Base-by-base conservation (phyloP, 2,888 invertebrate species). In the Diarsia rubi region DNA sequence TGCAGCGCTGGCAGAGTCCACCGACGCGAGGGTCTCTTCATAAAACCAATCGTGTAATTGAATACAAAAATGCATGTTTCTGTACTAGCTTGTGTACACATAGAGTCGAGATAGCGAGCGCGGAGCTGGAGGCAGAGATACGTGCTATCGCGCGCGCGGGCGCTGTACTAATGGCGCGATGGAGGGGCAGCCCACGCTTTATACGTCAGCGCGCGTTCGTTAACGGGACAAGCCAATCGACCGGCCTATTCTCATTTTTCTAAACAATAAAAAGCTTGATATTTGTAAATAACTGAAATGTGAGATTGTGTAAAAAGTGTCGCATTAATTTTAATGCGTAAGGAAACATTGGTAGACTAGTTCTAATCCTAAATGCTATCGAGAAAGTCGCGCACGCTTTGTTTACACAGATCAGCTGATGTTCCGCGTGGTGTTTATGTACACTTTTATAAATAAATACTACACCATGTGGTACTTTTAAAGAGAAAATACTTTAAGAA, bases 191-290 rank as follows among this genome's bases (percentile, higher is more conserved):
- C 93, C 94, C 92, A 94, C 95, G 93, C 94, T 96, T 94, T 95
- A 96, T 96, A 96, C 95, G 95, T 93, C 37, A 95, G 95, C 92
- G 94, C 92, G 92, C 93, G 93, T 92, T 94, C 91, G 93, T 95
- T 96, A 96, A 96, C 96, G 96, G 96, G 95, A 96, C 95, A 94
- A 91, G 92, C 92, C 92, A 90, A 96, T 95, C 95, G 95, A 94
- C 94, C 95, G 94, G 94, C 95, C 95, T 96, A 96, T 95, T 95
- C 95, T 94, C 93, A 94, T 95, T 95, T 94, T 95, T 95, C 91
- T 93, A 94, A 95, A 95, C 94, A 95, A 95, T 94, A 94, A 94
- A 92, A 93, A 91, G 90, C 90, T 92, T 92, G 86, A 79, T 90
- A 87, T 88, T 90, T 69, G 85, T 90, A 88, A 89, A 89, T 88